Base-by-base conservation (phyloP, 2,888 invertebrate species). In the Cartodere bifasciata region DNA sequence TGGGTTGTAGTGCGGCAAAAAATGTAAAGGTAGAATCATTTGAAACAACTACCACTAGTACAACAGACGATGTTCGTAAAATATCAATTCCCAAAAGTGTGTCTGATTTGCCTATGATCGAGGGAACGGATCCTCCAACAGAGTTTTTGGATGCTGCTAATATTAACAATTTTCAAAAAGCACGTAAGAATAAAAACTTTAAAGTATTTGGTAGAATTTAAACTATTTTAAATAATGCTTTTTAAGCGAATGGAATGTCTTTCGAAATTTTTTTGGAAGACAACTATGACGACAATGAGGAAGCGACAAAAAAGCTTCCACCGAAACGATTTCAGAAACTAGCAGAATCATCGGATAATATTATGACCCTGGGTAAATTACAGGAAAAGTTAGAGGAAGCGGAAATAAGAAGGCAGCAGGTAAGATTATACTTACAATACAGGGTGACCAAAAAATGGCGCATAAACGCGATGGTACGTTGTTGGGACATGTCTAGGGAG, bases 331-430 rank as follows among this genome's bases (percentile, higher is more conserved):
- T 82, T 17, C 76, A 78, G 48, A 61, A 75, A 37, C 54, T 80
- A 23, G 68, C 79, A 44, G 76, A 77, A 38, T 69, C 70, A 4
- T 67, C 71, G 2, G 63, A 64, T 28, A 68, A 68, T 12, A 67
- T 69, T 17, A 37, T 50, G 4, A 53, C 56, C 3, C 56, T 78
- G 23, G 70, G 75, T 13, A 70, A 74, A 37, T 64, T 82, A 16
- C 71, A 75, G 46, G 78, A 74, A 48, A 81, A 78, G 48, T 60
- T 79, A 38, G 77, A 75, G 12, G 78, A 75, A 35, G 83, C 82
- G 1, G 81, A 82, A 46, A 66, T 68, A 38, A 64, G 83, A 36
- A 67, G 82, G 32, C 67, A 69, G 43, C 68, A 72, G 61, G 58
- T 58, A 44, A 32, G n/a, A n/a, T n/a, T n/a, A n/a, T n/a, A n/a